These are phyloP conservation scores for Tiaroga cobitis DNA, from an alignment of 2,797 vertebrate genomes.

Conservation along the genomic window DNA sequence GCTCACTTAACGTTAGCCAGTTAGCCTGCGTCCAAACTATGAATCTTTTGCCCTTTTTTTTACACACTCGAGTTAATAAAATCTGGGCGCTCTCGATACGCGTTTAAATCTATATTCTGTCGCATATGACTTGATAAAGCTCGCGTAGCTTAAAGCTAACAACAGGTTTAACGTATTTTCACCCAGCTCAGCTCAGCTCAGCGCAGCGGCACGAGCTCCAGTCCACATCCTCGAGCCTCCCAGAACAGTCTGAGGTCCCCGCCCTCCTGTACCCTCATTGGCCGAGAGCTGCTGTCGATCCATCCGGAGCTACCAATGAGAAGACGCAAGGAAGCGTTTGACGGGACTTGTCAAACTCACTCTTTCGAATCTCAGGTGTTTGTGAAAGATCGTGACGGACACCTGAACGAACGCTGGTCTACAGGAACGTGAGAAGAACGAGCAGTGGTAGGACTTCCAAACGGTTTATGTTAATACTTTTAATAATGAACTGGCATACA, in stretches of 20 bases:
- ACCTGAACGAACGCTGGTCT: neutral
- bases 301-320: conserved; percentile 38
- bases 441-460: neutral
- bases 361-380: conserved; percentile 28
- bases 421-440: neutral
- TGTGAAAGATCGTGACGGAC: neutral
- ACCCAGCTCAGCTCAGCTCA: conserved; percentile 13
- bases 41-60: conserved; percentile 4
- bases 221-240: conserved; percentile 52
- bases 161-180: conserved; percentile 50
- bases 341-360: conserved; percentile 15
- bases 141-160: conserved; percentile 40
- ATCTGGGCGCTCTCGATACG: neutral
- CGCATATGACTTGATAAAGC: neutral
- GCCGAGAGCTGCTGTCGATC: conserved; percentile 35
- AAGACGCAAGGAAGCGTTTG: neutral
- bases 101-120: conserved; percentile 29
- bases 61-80: neutral
- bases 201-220: conserved; percentile 51
- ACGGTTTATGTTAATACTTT: neutral
- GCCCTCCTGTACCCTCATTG: conserved; percentile 49
- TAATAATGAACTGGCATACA: conserved; percentile 2
- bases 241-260: conserved; percentile 37
- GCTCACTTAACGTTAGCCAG: conserved; percentile 33
- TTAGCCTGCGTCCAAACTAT: conserved; percentile 45